Evolutionary conservation across 2,113 vertebrate species (phyloP).

Genomic region (Serinus canaria): DNA sequence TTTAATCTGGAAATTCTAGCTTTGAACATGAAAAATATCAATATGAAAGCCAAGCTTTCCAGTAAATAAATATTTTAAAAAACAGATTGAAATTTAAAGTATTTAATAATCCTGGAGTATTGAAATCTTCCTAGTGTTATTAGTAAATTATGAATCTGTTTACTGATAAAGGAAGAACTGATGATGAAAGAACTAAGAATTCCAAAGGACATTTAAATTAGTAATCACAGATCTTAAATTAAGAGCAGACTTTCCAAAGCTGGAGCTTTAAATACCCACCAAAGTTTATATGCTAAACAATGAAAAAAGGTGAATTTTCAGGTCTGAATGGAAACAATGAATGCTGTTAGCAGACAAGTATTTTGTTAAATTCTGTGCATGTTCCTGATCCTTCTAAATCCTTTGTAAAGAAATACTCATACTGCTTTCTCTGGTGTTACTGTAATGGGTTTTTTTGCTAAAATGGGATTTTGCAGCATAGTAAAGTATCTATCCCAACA

Average conservation of each 20-base stretch:
- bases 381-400: neutral
- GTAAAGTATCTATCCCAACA: neutral
- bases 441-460: neutral
- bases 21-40: neutral
- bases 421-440: neutral
- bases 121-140: conserved; percentile 3
- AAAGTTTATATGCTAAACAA: neutral
- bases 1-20: neutral
- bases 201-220: conserved; percentile 15
- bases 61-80: conserved; percentile 40
- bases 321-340: neutral
- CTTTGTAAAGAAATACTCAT: neutral
- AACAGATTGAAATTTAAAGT: conserved; percentile 30
- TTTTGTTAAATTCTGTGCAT: neutral
- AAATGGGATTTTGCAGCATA: neutral
- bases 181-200: neutral
- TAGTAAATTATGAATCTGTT: conserved; percentile 31
- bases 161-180: neutral
- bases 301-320: neutral
- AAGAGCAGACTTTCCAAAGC: neutral
- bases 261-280: neutral
- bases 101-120: neutral
- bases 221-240: neutral
- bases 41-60: neutral
- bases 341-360: neutral